These are phyloP conservation scores for Lynx canadensis DNA, from an alignment of 2,113 vertebrate species.

Conservation along the genomic window DNA sequence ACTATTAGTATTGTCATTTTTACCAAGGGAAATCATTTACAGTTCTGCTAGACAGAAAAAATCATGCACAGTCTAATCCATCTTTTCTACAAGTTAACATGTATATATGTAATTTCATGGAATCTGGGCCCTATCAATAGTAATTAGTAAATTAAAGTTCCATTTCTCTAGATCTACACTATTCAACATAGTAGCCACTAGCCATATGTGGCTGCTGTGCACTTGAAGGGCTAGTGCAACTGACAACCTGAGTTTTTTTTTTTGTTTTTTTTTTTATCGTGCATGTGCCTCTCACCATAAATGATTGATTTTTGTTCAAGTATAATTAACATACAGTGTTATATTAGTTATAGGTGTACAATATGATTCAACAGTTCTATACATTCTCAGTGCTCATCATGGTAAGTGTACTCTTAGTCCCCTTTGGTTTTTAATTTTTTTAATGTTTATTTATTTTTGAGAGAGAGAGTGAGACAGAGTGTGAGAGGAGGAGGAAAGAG, in stretches of 20 bases:
- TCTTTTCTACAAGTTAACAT: background rate
- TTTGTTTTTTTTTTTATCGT: background rate
- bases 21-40: background rate
- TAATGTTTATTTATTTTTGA: too few relatives aligned
- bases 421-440: background rate
- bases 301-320: background rate
- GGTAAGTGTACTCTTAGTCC: background rate
- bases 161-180: background rate
- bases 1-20: background rate
- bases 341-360: background rate
- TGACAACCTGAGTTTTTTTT: background rate
- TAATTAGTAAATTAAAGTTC: background rate
- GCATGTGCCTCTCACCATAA: background rate
- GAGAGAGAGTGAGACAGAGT: too few relatives aligned
- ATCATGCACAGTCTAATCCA: background rate
- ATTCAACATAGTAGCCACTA: background rate
- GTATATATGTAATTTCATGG: background rate
- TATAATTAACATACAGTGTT: background rate
- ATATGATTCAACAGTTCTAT: background rate
- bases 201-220: background rate
- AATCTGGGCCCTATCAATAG: background rate
- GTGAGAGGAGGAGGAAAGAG: too few relatives aligned
- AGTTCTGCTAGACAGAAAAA: background rate
- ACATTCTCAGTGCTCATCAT: background rate
- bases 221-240: background rate